Conservation (phyloP, 2,113 vertebrate genomes). For the Myiopsitta monachus region DNA sequence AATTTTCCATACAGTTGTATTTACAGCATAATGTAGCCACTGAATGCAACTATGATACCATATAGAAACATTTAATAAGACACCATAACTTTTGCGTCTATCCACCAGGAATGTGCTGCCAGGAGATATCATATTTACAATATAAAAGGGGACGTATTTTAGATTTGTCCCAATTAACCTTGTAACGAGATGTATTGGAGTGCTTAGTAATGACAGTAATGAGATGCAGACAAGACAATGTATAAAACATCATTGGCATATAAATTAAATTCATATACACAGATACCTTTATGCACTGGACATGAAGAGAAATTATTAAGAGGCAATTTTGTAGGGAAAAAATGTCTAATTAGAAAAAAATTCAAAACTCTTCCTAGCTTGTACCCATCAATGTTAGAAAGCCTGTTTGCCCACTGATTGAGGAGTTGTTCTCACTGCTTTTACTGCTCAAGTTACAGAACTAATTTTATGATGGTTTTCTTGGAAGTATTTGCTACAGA, state of each 20-base stretch:
- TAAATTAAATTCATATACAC: constrained; percentile 86
- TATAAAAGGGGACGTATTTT: constrained; percentile 76
- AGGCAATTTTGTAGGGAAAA: constrained; percentile 70
- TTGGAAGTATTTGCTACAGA: constrained; percentile 70
- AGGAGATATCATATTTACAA: constrained; percentile 82
- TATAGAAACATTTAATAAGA: constrained; percentile 52
- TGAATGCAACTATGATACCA: neutral
- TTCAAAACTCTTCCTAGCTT: constrained; percentile 77
- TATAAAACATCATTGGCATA: constrained; percentile 87
- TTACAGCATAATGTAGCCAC: neutral
- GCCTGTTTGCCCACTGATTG: constrained; percentile 68
- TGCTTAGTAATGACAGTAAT: constrained; percentile 90
- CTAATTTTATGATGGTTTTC: constrained; percentile 76
- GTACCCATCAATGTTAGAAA: constrained; percentile 73
- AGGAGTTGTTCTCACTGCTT: constrained; percentile 72
- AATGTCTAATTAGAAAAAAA: constrained; percentile 78
- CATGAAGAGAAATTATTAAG: constrained; percentile 77
- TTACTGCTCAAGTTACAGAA: constrained; percentile 65
- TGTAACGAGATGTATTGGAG: constrained; percentile 87
- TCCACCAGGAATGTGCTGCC: constrained; percentile 63
- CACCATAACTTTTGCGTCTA: constrained; percentile 50
- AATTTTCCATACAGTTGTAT: neutral
- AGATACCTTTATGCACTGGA: constrained; percentile 77
- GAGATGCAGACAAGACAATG: constrained; percentile 86
- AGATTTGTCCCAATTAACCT: constrained; percentile 95